A percentile compares a stretch with the other conserved stretches of the same genome.
Evolutionary conservation across 2,888 invertebrate genomes (phyloP).

Genomic region (Geotrupes spiniger): DNA sequence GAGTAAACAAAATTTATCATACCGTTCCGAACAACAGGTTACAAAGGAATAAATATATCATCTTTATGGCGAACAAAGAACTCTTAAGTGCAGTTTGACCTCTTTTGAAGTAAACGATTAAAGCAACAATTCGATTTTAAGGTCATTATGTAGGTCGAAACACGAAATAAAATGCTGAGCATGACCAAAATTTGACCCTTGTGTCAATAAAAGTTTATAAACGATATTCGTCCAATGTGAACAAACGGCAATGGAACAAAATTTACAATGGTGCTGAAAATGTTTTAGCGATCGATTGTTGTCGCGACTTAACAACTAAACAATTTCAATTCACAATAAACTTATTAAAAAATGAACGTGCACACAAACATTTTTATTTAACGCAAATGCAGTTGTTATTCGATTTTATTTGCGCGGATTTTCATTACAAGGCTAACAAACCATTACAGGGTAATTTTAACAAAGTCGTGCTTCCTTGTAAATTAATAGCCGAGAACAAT

Average conservation of each 20-base stretch:
- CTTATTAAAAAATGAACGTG: too few relatives aligned
- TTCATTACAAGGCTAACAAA: too few relatives aligned
- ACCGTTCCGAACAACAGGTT: conserved; percentile 20
- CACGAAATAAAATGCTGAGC: conserved; percentile 1
- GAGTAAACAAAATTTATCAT: conserved; percentile 18
- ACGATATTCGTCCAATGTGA: background rate
- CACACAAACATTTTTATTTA: too few relatives aligned
- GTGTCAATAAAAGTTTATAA: conserved; percentile 6
- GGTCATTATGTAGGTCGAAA: conserved; percentile 12
- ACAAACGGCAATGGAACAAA: background rate
- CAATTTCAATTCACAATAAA: too few relatives aligned
- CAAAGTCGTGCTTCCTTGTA: too few relatives aligned
- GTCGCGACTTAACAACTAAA: too few relatives aligned
- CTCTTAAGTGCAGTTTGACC: conserved; percentile 25
- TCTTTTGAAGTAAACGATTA: conserved; percentile 23
- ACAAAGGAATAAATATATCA: conserved; percentile 24
- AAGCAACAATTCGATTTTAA: conserved; percentile 20
- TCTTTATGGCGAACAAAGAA: conserved; percentile 25
- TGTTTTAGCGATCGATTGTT: too few relatives aligned
- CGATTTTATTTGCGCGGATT: too few relatives aligned
- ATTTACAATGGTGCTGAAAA: background rate
- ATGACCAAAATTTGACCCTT: conserved; percentile 7
- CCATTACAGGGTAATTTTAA: too few relatives aligned
- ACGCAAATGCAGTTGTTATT: too few relatives aligned
- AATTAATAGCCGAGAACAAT: too few relatives aligned